phyloP scores from a whole-genome alignment of 2,888 invertebrate species.

The Agelastica alni region DNA sequence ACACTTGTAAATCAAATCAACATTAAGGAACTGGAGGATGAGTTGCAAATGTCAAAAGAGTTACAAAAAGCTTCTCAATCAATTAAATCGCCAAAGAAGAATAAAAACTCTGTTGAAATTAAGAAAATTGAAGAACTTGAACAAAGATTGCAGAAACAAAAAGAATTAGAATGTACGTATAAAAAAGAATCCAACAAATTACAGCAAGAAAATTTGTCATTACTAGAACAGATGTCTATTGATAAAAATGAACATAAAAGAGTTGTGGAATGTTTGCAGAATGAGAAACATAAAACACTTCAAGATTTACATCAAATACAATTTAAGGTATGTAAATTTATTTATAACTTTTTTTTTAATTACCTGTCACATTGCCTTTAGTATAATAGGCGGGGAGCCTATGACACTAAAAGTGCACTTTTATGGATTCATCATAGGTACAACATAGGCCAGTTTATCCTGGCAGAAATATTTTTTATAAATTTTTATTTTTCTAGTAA shows the following conservation, averaged over 20 bases:
- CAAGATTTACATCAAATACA: slow-evolving; percentile 5
- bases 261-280: slow-evolving; percentile 2
- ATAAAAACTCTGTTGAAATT: background rate
- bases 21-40: slow-evolving; percentile 34
- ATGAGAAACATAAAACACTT: slow-evolving; percentile 11
- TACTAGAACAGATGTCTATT: slow-evolving; percentile 11
- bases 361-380: no score
- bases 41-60: slow-evolving; percentile 28
- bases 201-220: slow-evolving; percentile 21
- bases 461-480: no score
- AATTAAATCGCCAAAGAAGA: slow-evolving; percentile 18
- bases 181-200: slow-evolving; percentile 20
- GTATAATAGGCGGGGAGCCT: no score
- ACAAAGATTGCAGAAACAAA: slow-evolving; percentile 29
- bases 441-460: no score
- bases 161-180: slow-evolving; percentile 20
- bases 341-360: background rate
- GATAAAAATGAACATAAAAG: slow-evolving; percentile 17
- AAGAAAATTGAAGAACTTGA: slow-evolving; percentile 22
- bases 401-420: no score
- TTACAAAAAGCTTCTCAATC: slow-evolving; percentile 11
- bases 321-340: slow-evolving; percentile 11
- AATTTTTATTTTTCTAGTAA: no score
- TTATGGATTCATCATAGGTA: no score
- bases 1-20: slow-evolving; percentile 37